These are phyloP conservation scores for Montipora capricornis DNA, from an alignment of 64 coral and sea anemone species.

Conservation along the genomic window DNA sequence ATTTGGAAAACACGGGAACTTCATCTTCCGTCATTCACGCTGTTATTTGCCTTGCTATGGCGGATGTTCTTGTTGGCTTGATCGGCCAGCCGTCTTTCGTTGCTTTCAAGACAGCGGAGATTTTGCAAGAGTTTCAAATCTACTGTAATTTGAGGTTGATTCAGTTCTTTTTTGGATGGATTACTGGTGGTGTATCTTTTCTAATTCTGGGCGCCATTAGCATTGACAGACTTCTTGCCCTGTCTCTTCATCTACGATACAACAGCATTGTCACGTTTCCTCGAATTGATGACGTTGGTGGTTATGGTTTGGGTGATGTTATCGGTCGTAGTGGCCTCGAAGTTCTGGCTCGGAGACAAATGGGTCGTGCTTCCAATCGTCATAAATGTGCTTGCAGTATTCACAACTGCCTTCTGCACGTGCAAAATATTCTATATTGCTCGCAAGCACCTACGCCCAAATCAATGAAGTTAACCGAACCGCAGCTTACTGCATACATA, in stretches of 20 bases:
- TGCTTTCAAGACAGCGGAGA: conserved; percentile 23
- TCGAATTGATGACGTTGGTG: background rate
- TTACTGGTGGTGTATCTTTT: conserved; percentile 19
- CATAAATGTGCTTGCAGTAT: background rate
- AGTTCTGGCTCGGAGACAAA: background rate
- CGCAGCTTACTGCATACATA: background rate
- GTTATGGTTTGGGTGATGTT: background rate
- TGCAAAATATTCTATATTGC: conserved; percentile 11
- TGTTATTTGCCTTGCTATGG: conserved; percentile 27
- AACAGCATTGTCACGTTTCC: conserved; percentile 6
- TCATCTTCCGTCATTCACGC: conserved; percentile 7
- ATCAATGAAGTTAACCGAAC: background rate
- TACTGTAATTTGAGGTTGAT: conserved; percentile 7
- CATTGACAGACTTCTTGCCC: conserved; percentile 36
- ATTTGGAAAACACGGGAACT: conserved; percentile 29
- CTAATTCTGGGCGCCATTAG: conserved; percentile 22
- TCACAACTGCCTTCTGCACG: background rate
- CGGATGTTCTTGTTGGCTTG: conserved; percentile 49
- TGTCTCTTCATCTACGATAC: conserved; percentile 59
- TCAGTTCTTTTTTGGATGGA: conserved; percentile 3
- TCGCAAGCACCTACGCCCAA: conserved; percentile 42
- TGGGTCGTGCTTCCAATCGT: background rate
- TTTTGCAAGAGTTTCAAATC: background rate
- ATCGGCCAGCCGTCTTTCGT: conserved; percentile 43
- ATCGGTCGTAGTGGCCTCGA: background rate